Evolutionary conservation across 2,888 invertebrate species (phyloP), one percentile per base, ranked within the genome.

Genomic region (Prosapia bicincta): DNA sequence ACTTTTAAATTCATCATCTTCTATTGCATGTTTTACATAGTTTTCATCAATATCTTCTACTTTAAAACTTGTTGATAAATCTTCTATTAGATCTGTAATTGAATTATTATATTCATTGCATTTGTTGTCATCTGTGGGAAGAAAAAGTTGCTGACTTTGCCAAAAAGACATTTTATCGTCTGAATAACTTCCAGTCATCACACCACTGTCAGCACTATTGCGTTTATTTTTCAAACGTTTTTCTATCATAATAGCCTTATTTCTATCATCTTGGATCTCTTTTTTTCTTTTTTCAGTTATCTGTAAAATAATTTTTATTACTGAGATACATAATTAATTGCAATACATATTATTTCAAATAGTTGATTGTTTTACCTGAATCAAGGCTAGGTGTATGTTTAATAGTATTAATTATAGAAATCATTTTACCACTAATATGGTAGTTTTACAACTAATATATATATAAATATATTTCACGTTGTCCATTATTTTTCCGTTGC

Each of bases 181-280:
- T 3, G 32, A 43, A 20, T 73, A 73, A 10, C 73, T 73, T 13
- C 73, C 73, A 0, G 73, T 73, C 73, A 73, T 73, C 13, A 73
- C 73, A 20, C 72, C 72, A 32, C 72, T 72, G n/a, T 79, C 79
- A 20, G 75, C 74, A 30, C 76, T 79, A 23, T 75, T 43, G 32
- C 76, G 75, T 76, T 75, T 78, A 13, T 75, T 76, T 71, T 77
- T 77, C 10, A 78, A 20, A 65, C 76, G 76, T 26, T 79, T 79
- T 75, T 81, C 81, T 54, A 78, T 38, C 28, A 74, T 72, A 1
- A 80, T 76, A 10, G 81, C 81, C 26, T 77, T 71, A 23, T 79
- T 77, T 69, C 77, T 79, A 71, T 75, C 77, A 32, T 79, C 72
- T 26, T 76, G 75, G 75, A 80, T 78, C 77, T 79, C 77, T 26